Conservation (phyloP, 2,797 vertebrate genomes). For the Mus caroli region DNA sequence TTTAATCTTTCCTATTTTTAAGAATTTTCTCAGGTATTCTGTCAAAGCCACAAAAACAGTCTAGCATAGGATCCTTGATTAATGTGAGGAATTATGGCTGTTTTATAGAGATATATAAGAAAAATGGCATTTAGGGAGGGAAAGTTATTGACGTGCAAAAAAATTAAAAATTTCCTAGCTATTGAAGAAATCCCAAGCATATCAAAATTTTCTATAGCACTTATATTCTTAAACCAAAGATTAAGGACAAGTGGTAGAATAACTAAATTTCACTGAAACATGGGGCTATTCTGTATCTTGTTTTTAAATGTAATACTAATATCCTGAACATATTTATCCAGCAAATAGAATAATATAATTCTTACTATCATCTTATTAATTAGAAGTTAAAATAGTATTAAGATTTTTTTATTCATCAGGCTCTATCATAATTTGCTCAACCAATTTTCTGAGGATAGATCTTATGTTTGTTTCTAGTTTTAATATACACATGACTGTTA, state of each 20-base stretch:
- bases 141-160: neutral
- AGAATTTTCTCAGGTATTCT: neutral
- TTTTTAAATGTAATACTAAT: neutral
- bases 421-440: neutral
- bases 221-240: neutral
- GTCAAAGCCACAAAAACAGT: neutral
- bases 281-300: neutral
- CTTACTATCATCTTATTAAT: neutral
- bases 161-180: neutral
- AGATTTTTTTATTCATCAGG: neutral
- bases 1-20: neutral
- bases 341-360: neutral
- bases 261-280: neutral
- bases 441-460: neutral
- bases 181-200: neutral
- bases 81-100: neutral
- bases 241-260: neutral
- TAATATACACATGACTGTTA: neutral
- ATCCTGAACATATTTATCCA: neutral
- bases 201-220: neutral
- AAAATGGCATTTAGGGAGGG: neutral
- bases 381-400: neutral
- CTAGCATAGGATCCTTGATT: neutral
- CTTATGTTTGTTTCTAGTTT: neutral
- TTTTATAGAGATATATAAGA: slow-evolving; percentile 1